phyloP scores from a whole-genome alignment of 2,888 invertebrate genomes.

The Metacarcinus magister region DNA sequence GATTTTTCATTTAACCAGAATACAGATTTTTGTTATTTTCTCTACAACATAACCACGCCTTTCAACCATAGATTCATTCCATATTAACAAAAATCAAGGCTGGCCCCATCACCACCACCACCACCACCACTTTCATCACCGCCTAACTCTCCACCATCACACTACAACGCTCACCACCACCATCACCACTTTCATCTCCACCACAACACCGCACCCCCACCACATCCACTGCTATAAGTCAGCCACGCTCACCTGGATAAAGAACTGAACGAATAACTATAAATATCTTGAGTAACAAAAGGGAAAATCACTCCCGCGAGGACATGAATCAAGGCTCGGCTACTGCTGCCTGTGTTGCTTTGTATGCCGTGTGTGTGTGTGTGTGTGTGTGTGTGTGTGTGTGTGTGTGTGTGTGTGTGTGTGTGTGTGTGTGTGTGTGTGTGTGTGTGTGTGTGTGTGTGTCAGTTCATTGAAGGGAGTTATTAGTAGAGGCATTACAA shows the following conservation, averaged over 20 bases:
- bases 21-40: too few relatives aligned
- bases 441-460: background rate
- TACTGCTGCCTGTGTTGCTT: background rate
- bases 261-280: background rate
- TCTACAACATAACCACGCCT: too few relatives aligned
- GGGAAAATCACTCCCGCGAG: background rate
- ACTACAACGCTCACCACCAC: background rate
- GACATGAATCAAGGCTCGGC: background rate
- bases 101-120: background rate
- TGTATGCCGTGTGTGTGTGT: background rate
- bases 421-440: conserved; percentile 22
- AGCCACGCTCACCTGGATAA: background rate
- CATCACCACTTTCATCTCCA: background rate
- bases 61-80: too few relatives aligned
- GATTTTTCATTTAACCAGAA: too few relatives aligned
- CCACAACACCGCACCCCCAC: background rate
- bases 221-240: background rate
- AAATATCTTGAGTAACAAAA: background rate
- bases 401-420: conserved; percentile 9
- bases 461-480: background rate
- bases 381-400: background rate
- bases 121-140: background rate
- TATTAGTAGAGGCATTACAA: background rate
- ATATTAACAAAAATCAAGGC: background rate
- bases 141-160: background rate